Evolutionary conservation across 2,797 vertebrate genomes (phyloP).

Genomic region (Pyrrhura leucotis): DNA sequence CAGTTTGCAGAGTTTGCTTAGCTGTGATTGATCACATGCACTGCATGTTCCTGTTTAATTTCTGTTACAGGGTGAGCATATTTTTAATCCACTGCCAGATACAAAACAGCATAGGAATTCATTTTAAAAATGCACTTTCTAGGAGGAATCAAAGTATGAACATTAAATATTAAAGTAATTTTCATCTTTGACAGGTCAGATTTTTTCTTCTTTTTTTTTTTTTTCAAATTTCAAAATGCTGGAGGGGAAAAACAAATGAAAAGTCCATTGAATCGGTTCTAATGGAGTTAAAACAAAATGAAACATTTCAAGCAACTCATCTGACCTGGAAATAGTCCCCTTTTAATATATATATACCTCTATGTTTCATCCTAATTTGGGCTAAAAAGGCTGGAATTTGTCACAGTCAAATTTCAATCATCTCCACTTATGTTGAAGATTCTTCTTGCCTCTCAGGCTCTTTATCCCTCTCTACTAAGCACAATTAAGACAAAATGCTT

Average conservation of each 20-base stretch:
- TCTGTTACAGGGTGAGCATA: background rate
- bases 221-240: background rate
- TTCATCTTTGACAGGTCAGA: background rate
- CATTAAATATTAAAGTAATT: background rate
- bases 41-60: background rate
- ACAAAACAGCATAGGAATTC: background rate
- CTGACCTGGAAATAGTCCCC: constrained; percentile 1
- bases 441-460: background rate
- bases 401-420: constrained; percentile 11
- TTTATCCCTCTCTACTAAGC: background rate
- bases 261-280: background rate
- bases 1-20: constrained; percentile 1
- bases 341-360: background rate
- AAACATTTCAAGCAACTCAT: constrained; percentile 19
- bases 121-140: background rate
- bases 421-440: background rate
- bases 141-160: background rate
- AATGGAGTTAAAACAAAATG: constrained; percentile 33
- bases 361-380: background rate
- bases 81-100: background rate
- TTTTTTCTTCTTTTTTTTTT: background rate
- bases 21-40: background rate
- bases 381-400: background rate
- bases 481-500: constrained; percentile 2
- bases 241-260: constrained; percentile 8